Evolutionary conservation across 2,888 invertebrate species (phyloP).

Genomic region (Hartigia nigra): DNA sequence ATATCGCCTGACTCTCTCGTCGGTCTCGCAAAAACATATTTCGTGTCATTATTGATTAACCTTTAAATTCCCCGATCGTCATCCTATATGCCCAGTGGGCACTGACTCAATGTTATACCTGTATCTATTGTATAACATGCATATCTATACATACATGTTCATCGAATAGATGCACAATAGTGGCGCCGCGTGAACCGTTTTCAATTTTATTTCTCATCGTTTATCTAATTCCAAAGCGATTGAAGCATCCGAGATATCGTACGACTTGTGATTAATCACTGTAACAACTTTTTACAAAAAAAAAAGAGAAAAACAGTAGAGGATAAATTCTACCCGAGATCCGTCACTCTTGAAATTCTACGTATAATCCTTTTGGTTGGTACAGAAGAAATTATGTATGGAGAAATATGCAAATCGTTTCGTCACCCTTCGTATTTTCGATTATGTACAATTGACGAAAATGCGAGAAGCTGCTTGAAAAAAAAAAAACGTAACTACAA

Average conservation of each 20-base stretch:
- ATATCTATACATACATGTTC: slow-evolving; percentile 29
- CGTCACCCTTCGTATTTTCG: background rate
- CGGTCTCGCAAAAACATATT: slow-evolving; percentile 19
- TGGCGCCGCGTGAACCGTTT: slow-evolving; percentile 21
- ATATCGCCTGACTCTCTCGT: background rate
- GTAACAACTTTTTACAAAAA: background rate
- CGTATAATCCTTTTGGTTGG: too few relatives aligned
- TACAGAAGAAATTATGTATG: too few relatives aligned
- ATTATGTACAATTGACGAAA: background rate
- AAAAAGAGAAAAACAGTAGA: too few relatives aligned
- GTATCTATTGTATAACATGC: slow-evolving; percentile 34
- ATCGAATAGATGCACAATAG: slow-evolving; percentile 24
- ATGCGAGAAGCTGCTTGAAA: background rate
- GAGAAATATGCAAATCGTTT: background rate
- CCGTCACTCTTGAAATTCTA: too few relatives aligned
- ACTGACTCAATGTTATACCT: slow-evolving; percentile 37
- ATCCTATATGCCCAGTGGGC: slow-evolving; percentile 39
- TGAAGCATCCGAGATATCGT: background rate
- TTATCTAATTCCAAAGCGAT: background rate
- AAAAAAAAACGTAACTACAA: background rate
- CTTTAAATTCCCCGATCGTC: slow-evolving; percentile 27
- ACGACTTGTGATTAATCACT: background rate
- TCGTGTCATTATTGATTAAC: slow-evolving; percentile 20
- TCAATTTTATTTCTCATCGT: slow-evolving; percentile 22
- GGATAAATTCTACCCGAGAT: too few relatives aligned